A percentile compares a stretch with the other conserved stretches of the same genome.
These are phyloP conservation scores for Drosophila limbata DNA, from an alignment of 2,888 invertebrate genomes.

Conservation along the genomic window DNA sequence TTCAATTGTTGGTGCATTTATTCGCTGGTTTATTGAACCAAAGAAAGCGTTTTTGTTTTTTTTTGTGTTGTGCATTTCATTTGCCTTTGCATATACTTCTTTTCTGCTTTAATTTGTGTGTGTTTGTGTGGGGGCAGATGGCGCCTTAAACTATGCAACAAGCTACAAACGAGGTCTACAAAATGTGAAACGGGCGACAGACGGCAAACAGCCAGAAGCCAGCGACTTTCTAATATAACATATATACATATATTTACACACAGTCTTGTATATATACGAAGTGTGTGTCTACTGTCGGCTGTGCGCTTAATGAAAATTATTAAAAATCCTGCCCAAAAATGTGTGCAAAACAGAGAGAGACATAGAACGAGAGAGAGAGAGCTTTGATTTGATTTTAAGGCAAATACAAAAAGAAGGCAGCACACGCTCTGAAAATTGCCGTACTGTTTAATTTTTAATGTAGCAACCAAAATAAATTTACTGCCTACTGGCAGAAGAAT, in stretches of 20 bases:
- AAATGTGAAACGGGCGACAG: constrained; percentile 29
- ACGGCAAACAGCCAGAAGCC: constrained; percentile 27
- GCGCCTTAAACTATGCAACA: constrained; percentile 65
- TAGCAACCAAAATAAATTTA: constrained; percentile 64
- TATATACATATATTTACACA: constrained; percentile 5
- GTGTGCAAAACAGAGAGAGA: background rate
- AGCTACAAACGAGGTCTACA: constrained; percentile 21
- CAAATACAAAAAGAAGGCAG: constrained; percentile 46
- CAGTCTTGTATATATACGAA: constrained; percentile 13
- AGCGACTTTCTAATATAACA: constrained; percentile 7
- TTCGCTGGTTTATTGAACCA: background rate
- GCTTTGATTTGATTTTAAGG: constrained; percentile 77
- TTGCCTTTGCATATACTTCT: background rate
- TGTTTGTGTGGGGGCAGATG: background rate
- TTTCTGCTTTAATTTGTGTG: background rate
- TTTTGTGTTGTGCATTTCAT: constrained; percentile 28
- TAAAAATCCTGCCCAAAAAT: constrained; percentile 27
- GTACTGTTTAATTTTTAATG: constrained; percentile 69
- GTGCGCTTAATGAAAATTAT: constrained; percentile 48
- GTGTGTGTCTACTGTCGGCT: constrained; percentile 30
- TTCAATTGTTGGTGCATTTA: background rate
- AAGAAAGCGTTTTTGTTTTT: too few species aligned
- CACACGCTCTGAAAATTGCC: constrained; percentile 38
- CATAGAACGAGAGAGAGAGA: background rate
- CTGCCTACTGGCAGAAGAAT: constrained; percentile 48